Conservation (phyloP, 2,797 vertebrate species). For the Sebastes hubbsi region DNA sequence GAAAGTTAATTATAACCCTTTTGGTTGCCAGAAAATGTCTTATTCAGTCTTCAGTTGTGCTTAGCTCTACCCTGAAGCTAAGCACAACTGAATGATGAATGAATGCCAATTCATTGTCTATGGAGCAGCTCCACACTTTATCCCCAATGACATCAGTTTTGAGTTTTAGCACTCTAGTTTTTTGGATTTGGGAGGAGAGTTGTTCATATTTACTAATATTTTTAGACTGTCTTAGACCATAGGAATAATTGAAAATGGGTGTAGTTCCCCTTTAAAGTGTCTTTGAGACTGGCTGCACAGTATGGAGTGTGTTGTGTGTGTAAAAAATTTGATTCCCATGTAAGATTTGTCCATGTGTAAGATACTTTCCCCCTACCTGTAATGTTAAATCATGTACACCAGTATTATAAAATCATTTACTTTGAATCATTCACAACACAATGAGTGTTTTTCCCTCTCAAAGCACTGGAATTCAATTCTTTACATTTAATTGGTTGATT, state of each 20-base stretch:
- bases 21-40: background rate
- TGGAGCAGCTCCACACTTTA: too few relatives aligned
- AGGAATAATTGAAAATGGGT: background rate
- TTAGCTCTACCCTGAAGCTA: too few relatives aligned
- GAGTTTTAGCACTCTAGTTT: background rate
- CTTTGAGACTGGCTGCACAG: conserved; percentile 62
- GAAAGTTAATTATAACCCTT: background rate
- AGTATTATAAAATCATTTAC: conserved; percentile 75
- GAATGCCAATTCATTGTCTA: too few relatives aligned
- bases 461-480: background rate
- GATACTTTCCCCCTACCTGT: conserved; percentile 55
- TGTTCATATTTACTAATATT: background rate
- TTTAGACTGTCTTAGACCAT: background rate
- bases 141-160: too few relatives aligned
- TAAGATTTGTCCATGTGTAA: conserved; percentile 69
- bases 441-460: background rate
- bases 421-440: conserved; percentile 51
- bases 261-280: conserved; percentile 21
- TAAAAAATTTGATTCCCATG: conserved; percentile 46
- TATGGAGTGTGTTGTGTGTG: conserved; percentile 50
- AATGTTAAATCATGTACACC: conserved; percentile 69
- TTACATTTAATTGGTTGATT: conserved; percentile 15
- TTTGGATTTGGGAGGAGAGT: background rate
- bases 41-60: background rate
- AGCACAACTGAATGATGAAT: too few relatives aligned